phyloP scores from a whole-genome alignment of 2,888 invertebrate species.

The Idaea straminata region DNA sequence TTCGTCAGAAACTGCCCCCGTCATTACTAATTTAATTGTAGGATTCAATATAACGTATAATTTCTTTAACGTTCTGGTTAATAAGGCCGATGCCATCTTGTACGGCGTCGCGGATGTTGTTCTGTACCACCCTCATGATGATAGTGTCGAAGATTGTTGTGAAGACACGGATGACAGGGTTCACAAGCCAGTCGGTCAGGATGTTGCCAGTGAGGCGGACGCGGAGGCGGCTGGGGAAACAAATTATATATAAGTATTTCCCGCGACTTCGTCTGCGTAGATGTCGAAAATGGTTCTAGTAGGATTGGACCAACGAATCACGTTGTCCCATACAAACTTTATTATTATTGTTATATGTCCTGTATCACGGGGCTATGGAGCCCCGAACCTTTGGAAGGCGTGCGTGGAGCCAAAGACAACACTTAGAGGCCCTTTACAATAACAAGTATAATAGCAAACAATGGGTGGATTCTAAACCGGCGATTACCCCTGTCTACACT shows the following conservation, averaged over 20 bases:
- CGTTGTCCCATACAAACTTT: too few species aligned
- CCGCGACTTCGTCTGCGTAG: too few species aligned
- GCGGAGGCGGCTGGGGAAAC: conserved; percentile 61
- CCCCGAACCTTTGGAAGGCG: too few species aligned
- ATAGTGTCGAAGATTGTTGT: conserved; percentile 66
- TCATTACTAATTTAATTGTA: conserved; percentile 29
- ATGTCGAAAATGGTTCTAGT: too few species aligned
- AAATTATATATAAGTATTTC: not conserved
- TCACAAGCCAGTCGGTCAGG: conserved; percentile 72
- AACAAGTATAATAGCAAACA: too few species aligned
- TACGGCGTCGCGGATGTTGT: conserved; percentile 53
- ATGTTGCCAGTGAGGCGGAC: conserved; percentile 72
- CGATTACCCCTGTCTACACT: too few species aligned
- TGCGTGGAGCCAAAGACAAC: too few species aligned
- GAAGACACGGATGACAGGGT: conserved; percentile 66
- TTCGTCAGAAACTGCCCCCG: not conserved
- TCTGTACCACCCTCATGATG: conserved; percentile 66
- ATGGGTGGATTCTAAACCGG: too few species aligned
- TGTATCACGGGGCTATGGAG: too few species aligned
- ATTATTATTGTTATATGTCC: too few species aligned
- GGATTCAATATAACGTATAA: conserved; percentile 50
- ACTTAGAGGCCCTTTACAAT: too few species aligned
- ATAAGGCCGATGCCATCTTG: conserved; percentile 51
- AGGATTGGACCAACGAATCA: too few species aligned
- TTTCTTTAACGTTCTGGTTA: conserved; percentile 54